These are phyloP conservation scores for Sterrhoptilus dennistouni DNA, from an alignment of 2,113 vertebrate species.

Conservation along the genomic window DNA sequence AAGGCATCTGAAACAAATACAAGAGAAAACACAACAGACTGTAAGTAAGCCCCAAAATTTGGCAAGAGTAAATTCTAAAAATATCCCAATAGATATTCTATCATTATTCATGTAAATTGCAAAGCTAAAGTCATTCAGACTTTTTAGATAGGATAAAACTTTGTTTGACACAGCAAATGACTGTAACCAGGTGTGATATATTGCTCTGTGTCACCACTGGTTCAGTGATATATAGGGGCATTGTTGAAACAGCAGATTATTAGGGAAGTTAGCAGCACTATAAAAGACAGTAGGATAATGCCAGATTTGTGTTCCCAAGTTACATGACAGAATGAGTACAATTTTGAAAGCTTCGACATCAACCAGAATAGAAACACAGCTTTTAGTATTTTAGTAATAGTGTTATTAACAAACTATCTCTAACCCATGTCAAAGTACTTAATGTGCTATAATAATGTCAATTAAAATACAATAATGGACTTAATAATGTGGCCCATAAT, in stretches of 20 bases:
- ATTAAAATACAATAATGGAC: slow-evolving; percentile 47
- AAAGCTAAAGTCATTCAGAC: background rate
- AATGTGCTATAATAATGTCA: slow-evolving; percentile 20
- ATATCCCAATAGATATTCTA: background rate
- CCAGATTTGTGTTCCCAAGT: slow-evolving; percentile 11
- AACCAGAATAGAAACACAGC: background rate
- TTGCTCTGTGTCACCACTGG: background rate
- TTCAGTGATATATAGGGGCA: background rate
- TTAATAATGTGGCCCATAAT: slow-evolving; percentile 27
- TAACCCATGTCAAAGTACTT: slow-evolving; percentile 7
- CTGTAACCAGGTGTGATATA: background rate
- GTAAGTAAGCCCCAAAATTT: background rate
- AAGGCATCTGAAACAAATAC: background rate
- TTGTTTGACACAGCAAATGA: background rate
- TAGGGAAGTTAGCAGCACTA: slow-evolving; percentile 10
- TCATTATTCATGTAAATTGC: background rate
- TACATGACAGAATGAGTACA: slow-evolving; percentile 50
- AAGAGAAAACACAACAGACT: background rate
- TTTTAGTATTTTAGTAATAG: background rate
- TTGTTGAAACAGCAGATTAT: slow-evolving; percentile 36
- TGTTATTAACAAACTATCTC: slow-evolving; percentile 44
- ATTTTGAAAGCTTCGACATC: slow-evolving; percentile 37
- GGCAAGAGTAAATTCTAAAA: background rate
- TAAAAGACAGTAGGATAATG: slow-evolving; percentile 11
- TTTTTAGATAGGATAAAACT: background rate